These are phyloP conservation scores for Doris montereyensis DNA, from an alignment of 2,888 invertebrate species.

Conservation along the genomic window DNA sequence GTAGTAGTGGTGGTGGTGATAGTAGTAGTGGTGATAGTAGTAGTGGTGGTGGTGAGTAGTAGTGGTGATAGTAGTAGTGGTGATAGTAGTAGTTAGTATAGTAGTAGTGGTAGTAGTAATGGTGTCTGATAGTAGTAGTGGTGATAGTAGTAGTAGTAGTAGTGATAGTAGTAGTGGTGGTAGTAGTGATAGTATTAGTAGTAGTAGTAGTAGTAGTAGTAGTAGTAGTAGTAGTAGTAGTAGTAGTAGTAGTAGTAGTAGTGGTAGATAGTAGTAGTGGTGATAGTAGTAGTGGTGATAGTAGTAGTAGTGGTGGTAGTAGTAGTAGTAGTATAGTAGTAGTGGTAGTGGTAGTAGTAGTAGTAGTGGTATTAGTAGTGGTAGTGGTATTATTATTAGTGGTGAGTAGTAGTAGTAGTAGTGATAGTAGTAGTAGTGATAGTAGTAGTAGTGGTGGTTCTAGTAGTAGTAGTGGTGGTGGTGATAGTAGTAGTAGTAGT, in stretches of 20 bases:
- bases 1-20: background rate
- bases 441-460: background rate
- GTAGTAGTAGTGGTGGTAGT: constrained; percentile 37
- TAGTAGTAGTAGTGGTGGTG: background rate
- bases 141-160: constrained; percentile 40
- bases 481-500: background rate
- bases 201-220: constrained; percentile 33
- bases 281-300: constrained; percentile 40
- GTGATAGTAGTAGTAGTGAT: constrained; percentile 32
- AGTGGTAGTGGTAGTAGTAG: constrained; percentile 39
- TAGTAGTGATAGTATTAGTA: constrained; percentile 28
- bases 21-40: background rate
- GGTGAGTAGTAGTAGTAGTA: constrained; percentile 34
- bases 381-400: constrained; percentile 30
- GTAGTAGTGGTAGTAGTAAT: constrained; percentile 9
- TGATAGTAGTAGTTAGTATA: constrained; percentile 31
- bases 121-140: constrained; percentile 17
- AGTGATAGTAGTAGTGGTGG: constrained; percentile 4
- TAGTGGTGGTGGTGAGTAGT: constrained; percentile 1
- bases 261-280: constrained; percentile 18
- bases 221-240: constrained; percentile 37
- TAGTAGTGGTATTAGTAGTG: constrained; percentile 34
- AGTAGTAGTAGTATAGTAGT: constrained; percentile 43
- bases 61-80: constrained; percentile 30
- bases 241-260: background rate